Evolutionary conservation across 2,113 vertebrate genomes (phyloP).

Genomic region (Pterocles orientalis): DNA sequence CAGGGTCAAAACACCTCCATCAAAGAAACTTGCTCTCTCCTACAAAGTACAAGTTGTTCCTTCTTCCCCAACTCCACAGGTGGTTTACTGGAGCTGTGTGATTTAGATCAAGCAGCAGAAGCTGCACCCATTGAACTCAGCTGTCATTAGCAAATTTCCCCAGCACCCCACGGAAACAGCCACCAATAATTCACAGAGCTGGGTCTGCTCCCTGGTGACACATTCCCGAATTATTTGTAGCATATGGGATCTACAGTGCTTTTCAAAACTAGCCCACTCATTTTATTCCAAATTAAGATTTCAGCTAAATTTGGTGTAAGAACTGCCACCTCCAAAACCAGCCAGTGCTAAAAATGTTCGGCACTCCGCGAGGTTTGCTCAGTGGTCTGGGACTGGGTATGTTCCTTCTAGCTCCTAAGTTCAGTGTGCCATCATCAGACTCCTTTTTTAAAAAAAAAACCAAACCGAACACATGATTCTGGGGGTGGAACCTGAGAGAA

Average conservation of each 20-base stretch:
- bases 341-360: not conserved
- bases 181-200: not conserved
- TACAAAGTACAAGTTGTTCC: not conserved
- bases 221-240: not conserved
- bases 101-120: not conserved
- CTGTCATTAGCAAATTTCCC: not conserved
- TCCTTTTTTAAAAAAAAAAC: not conserved
- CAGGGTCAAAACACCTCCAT: not conserved
- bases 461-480: not conserved
- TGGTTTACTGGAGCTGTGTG: not conserved
- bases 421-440: not conserved
- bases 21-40: not conserved
- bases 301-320: conserved; percentile 47
- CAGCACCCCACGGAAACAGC: not conserved
- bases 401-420: not conserved
- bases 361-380: not conserved
- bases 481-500: not conserved
- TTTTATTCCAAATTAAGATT: conserved; percentile 37
- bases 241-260: conserved; percentile 16
- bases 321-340: conserved; percentile 30
- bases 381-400: not conserved
- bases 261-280: conserved; percentile 41
- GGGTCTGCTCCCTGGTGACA: conserved; percentile 9
- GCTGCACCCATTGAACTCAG: not conserved
- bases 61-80: not conserved